phyloP scores from a whole-genome alignment of 2,888 invertebrate species.

The Ichneumoninae sp. region DNA sequence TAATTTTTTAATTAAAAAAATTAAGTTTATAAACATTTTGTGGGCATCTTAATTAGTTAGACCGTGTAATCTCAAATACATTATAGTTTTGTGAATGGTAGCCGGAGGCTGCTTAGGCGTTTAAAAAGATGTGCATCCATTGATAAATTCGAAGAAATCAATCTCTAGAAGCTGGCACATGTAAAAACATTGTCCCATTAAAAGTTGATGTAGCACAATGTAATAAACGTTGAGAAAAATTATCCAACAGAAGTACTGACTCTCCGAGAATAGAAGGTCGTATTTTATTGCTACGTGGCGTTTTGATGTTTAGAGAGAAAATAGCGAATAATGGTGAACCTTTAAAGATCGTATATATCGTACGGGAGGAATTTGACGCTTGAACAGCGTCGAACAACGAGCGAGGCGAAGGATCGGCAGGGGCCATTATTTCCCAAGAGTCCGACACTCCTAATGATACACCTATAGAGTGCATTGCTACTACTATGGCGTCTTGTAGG shows the following conservation, averaged over 20 bases:
- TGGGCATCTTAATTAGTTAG: no score
- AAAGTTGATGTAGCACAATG: no score
- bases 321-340: slow-evolving; percentile 23
- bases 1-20: no score
- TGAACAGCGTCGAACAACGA: slow-evolving; percentile 35
- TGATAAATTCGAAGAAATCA: no score
- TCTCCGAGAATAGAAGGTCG: not conserved
- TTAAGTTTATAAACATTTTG: no score
- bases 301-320: slow-evolving; percentile 22
- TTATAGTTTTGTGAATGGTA: no score
- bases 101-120: no score
- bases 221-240: no score
- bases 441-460: slow-evolving; percentile 36
- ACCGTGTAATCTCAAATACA: no score
- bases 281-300: not conserved
- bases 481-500: slow-evolving; percentile 67
- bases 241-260: not conserved
- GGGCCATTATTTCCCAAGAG: slow-evolving; percentile 36
- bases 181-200: no score
- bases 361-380: slow-evolving; percentile 41
- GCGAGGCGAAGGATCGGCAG: slow-evolving; percentile 44
- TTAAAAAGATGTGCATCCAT: no score
- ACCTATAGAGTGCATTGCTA: slow-evolving; percentile 33
- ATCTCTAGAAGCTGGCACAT: not conserved
- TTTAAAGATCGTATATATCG: slow-evolving; percentile 21